Evolutionary conservation across 2,113 vertebrate genomes (phyloP), one percentile per base, ranked within the genome.

Genomic region (Motacilla tschutschensis): DNA sequence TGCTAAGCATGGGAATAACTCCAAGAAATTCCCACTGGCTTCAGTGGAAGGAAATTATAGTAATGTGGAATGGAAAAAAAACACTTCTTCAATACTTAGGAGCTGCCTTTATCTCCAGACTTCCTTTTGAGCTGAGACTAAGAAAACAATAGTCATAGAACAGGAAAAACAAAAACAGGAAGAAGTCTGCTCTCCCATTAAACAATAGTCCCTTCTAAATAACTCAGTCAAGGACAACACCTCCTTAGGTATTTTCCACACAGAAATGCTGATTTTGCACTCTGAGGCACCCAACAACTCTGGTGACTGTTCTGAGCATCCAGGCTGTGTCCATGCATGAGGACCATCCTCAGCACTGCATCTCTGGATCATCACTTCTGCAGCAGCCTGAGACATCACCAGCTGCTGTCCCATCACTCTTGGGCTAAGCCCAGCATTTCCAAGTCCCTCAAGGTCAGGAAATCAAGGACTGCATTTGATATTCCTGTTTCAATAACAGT

Each of bases 281-380:
- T 44, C 46, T 20, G 26, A 0, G 0, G 16, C 3, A 12, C 8
- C 33, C 17, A 38, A 20, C 38, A 26, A 0, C 9, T 8, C 17
- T 5, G 15, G 36, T 9, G 25, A 60, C 28, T 1, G 9, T 1
- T 1, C 31, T 14, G 60, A 48, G 16, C 5, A 35, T 1, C 8
- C 17, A 44, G 10, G 26, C 35, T 48, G 14, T 14, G 10, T 5
- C 44, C 21, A 3, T 1, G 2, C 6, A 8, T 24, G 8, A 14
- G 20, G 41, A 38, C 5, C 1, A 1, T 12, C 40, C 31, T 36
- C 57, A 55, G 29, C n/a, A 11, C 69, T 5, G 4, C 3, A 5
- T 9, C n/a, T 55, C n/a, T 25, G 44, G 5, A 53, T 12, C 28
- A 36, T 3, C 40, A 12, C 17, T 65, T 31, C 59, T 70, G 43